These are phyloP conservation scores for Protaetia brevitarsis DNA, from an alignment of 1,140 invertebrate genomes.

Conservation along the genomic window DNA sequence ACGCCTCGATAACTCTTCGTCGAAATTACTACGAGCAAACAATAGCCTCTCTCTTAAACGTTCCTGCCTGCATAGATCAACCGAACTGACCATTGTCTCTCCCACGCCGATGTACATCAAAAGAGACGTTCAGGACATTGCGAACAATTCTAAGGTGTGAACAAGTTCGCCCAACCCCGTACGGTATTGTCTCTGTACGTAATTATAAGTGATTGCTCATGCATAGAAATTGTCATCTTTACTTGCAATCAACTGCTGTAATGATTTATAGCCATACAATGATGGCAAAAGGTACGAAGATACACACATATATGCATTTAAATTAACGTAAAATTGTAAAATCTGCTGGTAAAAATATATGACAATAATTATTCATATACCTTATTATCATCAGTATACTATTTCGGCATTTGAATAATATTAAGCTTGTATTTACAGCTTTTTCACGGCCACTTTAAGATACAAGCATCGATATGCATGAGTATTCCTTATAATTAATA, in stretches of 20 bases:
- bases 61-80: background rate
- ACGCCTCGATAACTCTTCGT: background rate
- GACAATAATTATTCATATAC: too few species aligned
- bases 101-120: background rate
- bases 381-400: too few species aligned
- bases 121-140: background rate
- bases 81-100: conserved; percentile 10
- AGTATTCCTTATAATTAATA: too few species aligned
- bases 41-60: background rate
- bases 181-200: background rate
- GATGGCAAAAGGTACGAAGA: too few species aligned
- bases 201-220: conserved; percentile 1
- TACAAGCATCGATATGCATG: too few species aligned
- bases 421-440: too few species aligned
- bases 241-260: background rate
- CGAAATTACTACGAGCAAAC: background rate
- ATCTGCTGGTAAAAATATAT: too few species aligned
- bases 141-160: conserved; percentile 8
- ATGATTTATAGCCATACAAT: too few species aligned
- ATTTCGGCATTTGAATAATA: too few species aligned
- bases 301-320: too few species aligned
- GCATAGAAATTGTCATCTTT: conserved; percentile 4
- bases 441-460: too few species aligned
- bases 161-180: background rate
- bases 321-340: too few species aligned